phyloP scores from a whole-genome alignment of 1,140 invertebrate genomes.

The Adoxophyes honmai region DNA sequence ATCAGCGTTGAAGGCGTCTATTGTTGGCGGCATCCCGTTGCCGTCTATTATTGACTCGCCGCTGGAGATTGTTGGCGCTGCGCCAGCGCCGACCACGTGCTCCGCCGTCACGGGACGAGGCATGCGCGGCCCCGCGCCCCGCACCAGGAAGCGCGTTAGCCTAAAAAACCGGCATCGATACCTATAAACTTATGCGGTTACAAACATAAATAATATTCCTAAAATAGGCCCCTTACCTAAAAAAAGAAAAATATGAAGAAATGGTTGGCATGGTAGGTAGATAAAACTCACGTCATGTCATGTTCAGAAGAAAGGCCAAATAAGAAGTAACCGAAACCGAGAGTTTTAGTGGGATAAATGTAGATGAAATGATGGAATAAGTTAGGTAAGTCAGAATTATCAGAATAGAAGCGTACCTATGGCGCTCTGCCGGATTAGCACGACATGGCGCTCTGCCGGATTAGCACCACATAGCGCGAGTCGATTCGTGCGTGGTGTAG shows the following conservation, averaged over 20 bases:
- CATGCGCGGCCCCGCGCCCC: conserved; percentile 40
- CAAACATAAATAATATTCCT: conserved; percentile 4
- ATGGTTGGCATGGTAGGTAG: not conserved
- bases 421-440: too few species aligned
- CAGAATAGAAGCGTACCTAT: too few species aligned
- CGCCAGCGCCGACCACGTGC: conserved; percentile 70
- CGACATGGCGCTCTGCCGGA: too few species aligned
- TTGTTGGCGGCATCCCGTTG: conserved; percentile 73
- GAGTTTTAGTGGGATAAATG: too few species aligned
- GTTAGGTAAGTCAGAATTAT: too few species aligned
- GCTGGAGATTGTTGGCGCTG: conserved; percentile 72
- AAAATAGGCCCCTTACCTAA: not conserved
- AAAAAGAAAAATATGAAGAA: not conserved
- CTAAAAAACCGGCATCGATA: conserved; percentile 27
- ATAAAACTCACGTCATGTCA: too few species aligned
- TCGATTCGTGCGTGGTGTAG: too few species aligned
- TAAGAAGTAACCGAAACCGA: too few species aligned
- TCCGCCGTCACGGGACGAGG: conserved; percentile 62
- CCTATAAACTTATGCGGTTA: conserved; percentile 14
- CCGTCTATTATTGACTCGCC: conserved; percentile 75
- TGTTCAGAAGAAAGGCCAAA: too few species aligned
- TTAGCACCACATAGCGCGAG: too few species aligned
- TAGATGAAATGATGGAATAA: too few species aligned
- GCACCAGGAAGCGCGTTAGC: conserved; percentile 21
- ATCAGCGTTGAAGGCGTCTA: conserved; percentile 57